Base-by-base conservation (phyloP, 2,888 invertebrate species). In the Leptopterna dolabrata region DNA sequence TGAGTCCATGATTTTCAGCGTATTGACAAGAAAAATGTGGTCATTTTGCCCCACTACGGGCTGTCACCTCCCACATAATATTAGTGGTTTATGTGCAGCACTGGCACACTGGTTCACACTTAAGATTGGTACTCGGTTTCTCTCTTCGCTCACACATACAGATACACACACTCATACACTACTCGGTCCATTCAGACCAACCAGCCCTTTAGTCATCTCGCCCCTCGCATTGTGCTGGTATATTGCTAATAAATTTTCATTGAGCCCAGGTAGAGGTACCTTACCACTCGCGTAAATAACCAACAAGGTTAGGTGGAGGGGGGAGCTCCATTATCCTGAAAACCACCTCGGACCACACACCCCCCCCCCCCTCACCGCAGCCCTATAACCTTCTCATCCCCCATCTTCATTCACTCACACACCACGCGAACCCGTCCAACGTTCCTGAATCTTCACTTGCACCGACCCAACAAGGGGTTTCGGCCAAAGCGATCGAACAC, bases 231-330 rank as follows among this genome's bases (percentile, higher is more conserved):
- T 73, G 73, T 36, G 36, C 19, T n/a, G 73, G 30, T 36, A 73
- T 73, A 73, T 73, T 30, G 73, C 73, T 36, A 73, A 73, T 73
- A 73, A 73, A 73, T 73, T 73, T 73, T 73, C 73, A 73, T 73
- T 36, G 73, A 19, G 14, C 73, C 16, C 30, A 73, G 73, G 73
- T 73, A 73, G 36, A 0, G 36, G n/a, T n/a, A n/a, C n/a, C n/a
- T n/a, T n/a, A n/a, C n/a, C n/a, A n/a, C 73, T 29, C 1, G 36
- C 36, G 14, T 73, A 73, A 73, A 73, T 73, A 73, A 73, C 73
- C 73, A 30, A 73, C n/a, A n/a, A n/a, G n/a, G n/a, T n/a, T n/a
- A n/a, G n/a, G n/a, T n/a, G n/a, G n/a, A n/a, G n/a, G n/a, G n/a
- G 30, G 14, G 36, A 30, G 73, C 73, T 73, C 29, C 73, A 73